Conservation (phyloP, 2,888 invertebrate genomes). For the Tenthredo distinguenda region DNA sequence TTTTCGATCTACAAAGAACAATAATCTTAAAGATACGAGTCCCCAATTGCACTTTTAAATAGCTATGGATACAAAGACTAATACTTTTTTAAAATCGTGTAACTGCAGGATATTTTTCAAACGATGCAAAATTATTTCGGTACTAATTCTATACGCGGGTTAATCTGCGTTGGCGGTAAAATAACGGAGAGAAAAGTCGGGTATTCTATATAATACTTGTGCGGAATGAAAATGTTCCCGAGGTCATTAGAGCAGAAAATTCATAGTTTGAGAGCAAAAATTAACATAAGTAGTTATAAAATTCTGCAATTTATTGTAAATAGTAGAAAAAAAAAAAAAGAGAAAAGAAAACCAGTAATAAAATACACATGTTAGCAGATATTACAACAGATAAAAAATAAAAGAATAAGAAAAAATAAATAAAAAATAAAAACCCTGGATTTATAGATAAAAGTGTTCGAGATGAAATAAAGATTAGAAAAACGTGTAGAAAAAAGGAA, state of each 20-base stretch:
- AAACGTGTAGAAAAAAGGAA: background rate
- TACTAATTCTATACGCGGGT: background rate
- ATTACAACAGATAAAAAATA: background rate
- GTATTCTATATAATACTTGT: background rate
- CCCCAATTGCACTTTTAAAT: background rate
- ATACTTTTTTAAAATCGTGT: background rate
- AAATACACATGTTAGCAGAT: background rate
- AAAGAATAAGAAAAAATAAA: background rate
- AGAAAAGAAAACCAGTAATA: too few species aligned
- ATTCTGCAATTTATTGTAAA: background rate
- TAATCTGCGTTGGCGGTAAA: background rate
- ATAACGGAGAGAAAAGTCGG: background rate
- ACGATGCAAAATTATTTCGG: background rate
- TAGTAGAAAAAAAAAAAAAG: background rate
- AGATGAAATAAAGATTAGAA: background rate
- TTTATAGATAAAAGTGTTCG: background rate
- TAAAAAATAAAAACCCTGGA: background rate
- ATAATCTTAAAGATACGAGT: background rate
- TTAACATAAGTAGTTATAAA: background rate
- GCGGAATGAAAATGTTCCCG: background rate
- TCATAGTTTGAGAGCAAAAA: background rate
- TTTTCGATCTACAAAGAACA: conserved; percentile 1
- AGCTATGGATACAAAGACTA: background rate
- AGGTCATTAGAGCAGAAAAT: background rate
- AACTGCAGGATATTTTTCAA: background rate